A percentile compares a stretch with the other conserved stretches of the same genome.
These are phyloP conservation scores for Chrysochloris asiatica DNA, from an alignment of 2,113 vertebrate species.

Conservation along the genomic window DNA sequence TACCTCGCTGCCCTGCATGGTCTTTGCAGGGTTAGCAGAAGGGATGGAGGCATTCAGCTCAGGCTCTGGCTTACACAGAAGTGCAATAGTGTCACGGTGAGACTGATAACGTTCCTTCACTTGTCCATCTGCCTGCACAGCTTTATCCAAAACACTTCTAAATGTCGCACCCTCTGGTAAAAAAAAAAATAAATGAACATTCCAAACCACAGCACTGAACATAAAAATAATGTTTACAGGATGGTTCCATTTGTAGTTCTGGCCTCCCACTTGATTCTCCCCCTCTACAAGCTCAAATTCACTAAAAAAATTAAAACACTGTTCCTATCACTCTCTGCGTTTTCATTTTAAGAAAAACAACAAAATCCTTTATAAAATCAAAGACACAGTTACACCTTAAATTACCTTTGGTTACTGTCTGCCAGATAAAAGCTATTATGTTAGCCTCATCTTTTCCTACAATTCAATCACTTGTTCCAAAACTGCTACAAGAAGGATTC, in stretches of 20 bases:
- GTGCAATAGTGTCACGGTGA: slow-evolving; percentile 93
- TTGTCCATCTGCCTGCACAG: slow-evolving; percentile 94
- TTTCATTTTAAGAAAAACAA: slow-evolving; percentile 11
- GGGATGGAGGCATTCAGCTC: slow-evolving; percentile 95
- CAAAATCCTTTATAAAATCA: slow-evolving; percentile 10
- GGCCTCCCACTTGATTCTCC: not conserved
- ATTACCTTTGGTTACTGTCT: not conserved
- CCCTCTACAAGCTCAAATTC: not conserved
- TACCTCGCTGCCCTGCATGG: slow-evolving; percentile 97
- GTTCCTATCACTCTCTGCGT: not conserved
- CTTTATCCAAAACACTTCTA: slow-evolving; percentile 91
- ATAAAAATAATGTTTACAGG: not conserved
- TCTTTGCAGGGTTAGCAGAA: slow-evolving; percentile 97
- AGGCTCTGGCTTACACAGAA: slow-evolving; percentile 94
- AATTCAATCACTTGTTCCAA: slow-evolving; percentile 1
- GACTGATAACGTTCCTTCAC: slow-evolving; percentile 93
- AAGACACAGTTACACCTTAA: not conserved
- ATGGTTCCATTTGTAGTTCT: not conserved
- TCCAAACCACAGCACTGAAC: not conserved
- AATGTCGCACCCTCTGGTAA: slow-evolving; percentile 92
- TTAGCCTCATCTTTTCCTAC: slow-evolving; percentile 1
- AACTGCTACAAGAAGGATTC: not conserved
- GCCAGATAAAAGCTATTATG: slow-evolving; percentile 41
- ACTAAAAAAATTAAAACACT: not conserved
- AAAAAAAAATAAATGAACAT: not conserved